Evolutionary conservation across 2,888 invertebrate species (phyloP).

Genomic region (Thumatha senex): DNA sequence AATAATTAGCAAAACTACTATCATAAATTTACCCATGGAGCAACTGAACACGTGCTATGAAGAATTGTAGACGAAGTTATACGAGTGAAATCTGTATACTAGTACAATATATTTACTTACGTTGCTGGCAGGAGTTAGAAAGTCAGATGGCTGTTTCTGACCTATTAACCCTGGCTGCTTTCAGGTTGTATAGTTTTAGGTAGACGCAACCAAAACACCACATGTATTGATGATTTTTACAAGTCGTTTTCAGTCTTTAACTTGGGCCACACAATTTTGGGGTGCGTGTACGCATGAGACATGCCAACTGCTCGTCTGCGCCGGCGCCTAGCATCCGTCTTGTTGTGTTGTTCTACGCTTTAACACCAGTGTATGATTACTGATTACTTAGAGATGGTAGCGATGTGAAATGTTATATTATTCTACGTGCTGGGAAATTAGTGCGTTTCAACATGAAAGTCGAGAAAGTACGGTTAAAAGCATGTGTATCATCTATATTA

Average conservation of each 20-base stretch:
- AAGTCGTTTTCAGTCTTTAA: neutral
- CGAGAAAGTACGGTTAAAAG: neutral
- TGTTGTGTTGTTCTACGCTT: constrained; percentile 31
- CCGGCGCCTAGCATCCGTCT: constrained; percentile 57
- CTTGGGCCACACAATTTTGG: constrained; percentile 12
- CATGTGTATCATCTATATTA: neutral
- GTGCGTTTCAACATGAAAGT: neutral
- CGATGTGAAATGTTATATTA: neutral
- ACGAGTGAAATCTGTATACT: too few species aligned
- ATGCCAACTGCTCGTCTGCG: constrained; percentile 53
- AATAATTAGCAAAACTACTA: too few species aligned
- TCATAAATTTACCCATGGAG: too few species aligned
- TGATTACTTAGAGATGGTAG: constrained; percentile 2
- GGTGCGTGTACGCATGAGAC: constrained; percentile 42
- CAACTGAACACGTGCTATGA: too few species aligned
- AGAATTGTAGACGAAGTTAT: too few species aligned
- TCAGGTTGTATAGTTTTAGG: too few species aligned
- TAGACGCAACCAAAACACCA: too few species aligned
- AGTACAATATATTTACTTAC: too few species aligned
- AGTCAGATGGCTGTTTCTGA: too few species aligned
- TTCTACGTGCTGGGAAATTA: neutral
- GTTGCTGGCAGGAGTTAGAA: too few species aligned
- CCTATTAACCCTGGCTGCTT: too few species aligned
- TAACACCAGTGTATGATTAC: constrained; percentile 33
- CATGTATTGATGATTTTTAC: too few species aligned